Base-by-base conservation (phyloP, 1,140 invertebrate species). In the Gryllus bimaculatus region DNA sequence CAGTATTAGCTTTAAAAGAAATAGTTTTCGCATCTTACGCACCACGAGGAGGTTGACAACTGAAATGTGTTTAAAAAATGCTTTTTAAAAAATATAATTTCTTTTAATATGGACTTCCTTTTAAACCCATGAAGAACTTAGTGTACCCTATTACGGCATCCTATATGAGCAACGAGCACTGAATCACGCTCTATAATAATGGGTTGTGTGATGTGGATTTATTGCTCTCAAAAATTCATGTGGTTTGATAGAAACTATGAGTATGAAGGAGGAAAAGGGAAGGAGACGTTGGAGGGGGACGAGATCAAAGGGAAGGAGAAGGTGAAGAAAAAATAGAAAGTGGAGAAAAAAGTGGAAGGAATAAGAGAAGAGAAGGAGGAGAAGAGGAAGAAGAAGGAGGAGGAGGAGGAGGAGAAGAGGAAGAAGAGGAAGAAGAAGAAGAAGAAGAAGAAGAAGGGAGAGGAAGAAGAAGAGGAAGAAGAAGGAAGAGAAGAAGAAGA, bases 361-460 rank as follows among this genome's bases (percentile, higher is more conserved):
- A 21, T 8, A n/a, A 75, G n/a, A 75, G 74, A 75, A 75, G n/a
- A n/a, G n/a, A 75, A 75, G 74, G n/a, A 47, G 12, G 74, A 47
- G 20, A 75, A 20, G 20, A 75, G 7, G 47, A 47, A 47, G 20
- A 6, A 47, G 20, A 26, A 20, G 1, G 7, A 75, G 3, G n/a
- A 47, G 7, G 74, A 75, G 1, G n/a, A 20, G n/a, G 20, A 75
- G 74, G 20, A 47, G 13, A 20, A 47, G 12, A 75, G 39, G n/a
- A 47, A 47, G 39, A 47, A 75, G 12, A n/a, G 13, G 20, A 26
- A 6, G 20, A 47, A 26, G 47, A 7, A 21, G 20, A 7, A 26
- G 20, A 75, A 20, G 20, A 7, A 47, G 74, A 26, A 2, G 20
- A 6, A 26, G 18, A 7, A 18, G 0, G 7, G 18, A 18, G 18